These are phyloP conservation scores for Buphagus erythrorhynchus DNA, from an alignment of 2,797 vertebrate genomes.

Conservation along the genomic window DNA sequence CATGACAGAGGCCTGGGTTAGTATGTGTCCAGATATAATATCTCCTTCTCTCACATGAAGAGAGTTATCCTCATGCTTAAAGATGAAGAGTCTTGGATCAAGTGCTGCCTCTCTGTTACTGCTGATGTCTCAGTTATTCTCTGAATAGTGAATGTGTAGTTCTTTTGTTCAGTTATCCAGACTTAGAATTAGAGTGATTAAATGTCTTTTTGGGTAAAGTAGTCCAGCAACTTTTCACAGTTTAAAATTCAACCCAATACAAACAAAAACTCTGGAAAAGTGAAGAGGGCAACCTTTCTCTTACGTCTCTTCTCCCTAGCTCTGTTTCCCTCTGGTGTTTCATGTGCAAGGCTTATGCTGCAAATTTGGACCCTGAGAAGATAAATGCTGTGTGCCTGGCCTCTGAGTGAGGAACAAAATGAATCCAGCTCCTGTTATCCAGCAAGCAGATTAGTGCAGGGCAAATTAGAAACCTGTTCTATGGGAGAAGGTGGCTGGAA, in stretches of 20 bases:
- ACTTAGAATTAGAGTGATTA: neutral
- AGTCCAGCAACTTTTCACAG: neutral
- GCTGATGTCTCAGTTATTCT: neutral
- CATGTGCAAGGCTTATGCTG: neutral
- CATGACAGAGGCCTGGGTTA: neutral
- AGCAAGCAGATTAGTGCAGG: neutral
- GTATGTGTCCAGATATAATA: neutral
- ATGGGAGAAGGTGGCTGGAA: neutral
- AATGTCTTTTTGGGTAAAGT: neutral
- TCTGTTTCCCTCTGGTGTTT: neutral
- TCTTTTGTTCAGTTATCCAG: neutral
- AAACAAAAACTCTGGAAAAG: neutral
- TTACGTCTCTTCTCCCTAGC: neutral
- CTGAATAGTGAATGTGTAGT: neutral
- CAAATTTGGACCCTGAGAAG: neutral
- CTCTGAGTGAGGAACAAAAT: neutral
- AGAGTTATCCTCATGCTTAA: neutral
- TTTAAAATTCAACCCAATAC: neutral
- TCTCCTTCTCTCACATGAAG: neutral
- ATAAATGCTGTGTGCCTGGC: neutral
- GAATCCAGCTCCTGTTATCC: neutral
- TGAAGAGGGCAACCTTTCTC: neutral
- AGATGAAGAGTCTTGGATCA: neutral
- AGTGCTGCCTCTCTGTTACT: neutral
- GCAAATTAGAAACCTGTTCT: neutral